Base-by-base conservation (phyloP, 2,888 invertebrate species). In the Ichneumoninae sp. region DNA sequence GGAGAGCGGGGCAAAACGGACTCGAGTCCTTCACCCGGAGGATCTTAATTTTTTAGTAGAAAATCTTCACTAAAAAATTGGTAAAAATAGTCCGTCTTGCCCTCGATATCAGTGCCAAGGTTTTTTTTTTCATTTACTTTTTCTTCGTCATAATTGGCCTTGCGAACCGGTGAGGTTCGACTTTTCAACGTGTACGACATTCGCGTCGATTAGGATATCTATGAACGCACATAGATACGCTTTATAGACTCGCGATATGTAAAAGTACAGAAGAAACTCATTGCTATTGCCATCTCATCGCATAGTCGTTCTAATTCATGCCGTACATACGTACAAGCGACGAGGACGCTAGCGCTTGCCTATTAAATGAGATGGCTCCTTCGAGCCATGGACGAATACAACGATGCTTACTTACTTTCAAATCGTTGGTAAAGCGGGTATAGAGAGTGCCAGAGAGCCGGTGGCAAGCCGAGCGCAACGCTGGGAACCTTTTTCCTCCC, bases 281-380 rank as follows among this genome's bases (percentile, higher is more conserved):
- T 88, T 87, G 86, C 85, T 88, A 89, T 89, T 88, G 85, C 86
- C 83, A 87, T 85, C 87, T 86, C 87, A 87, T 87, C 85, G 79
- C 71, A 83, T 70, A 75, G 87, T 88, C 86, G 89, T 89, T 89
- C 87, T 88, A 88, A 89, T 89, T 89, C 88, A 88, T 86, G 88
- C 83, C 87, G 87, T 86, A 85, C 73, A 81, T 85, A 77, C 78
- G 68, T 83, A 66, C 71, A 71, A 70, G 84, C 44, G 44, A 80
- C 84, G 83, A 86, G 83, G 81, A 83, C 80, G 85, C 82, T 77
- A 76, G 66, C 78, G 81, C 79, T 84, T 88, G 88, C 87, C 88
- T 86, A 87, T 89, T 89, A 88, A 89, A 88, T 85, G 86, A 87
- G 82, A 86, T 85, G 83, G 57, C 73, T 78, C 57, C 84, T 69